Conservation (phyloP, 2,113 vertebrate genomes). For the Xiphophorus couchianus region DNA sequence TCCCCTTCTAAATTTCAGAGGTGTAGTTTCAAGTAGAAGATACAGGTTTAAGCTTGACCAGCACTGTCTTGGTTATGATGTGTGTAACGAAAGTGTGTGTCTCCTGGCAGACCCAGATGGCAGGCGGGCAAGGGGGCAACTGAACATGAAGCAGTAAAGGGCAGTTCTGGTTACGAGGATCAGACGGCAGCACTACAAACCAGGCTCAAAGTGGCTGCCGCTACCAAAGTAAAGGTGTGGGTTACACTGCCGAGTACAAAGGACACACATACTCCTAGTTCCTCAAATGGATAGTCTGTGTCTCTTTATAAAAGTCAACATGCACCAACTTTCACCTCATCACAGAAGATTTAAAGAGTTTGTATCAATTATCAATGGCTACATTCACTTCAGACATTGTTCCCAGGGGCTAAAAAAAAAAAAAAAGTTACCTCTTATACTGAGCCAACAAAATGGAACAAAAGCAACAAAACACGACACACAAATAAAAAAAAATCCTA, state of each 20-base stretch:
- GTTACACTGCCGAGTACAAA: constrained; percentile 66
- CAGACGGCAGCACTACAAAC: constrained; percentile 57
- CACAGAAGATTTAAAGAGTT: constrained; percentile 68
- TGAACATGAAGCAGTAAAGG: constrained; percentile 72
- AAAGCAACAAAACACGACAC: not conserved
- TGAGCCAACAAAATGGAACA: constrained; percentile 71
- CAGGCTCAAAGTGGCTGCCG: constrained; percentile 64
- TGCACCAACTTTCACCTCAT: not conserved
- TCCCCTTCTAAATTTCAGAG: constrained; percentile 58
- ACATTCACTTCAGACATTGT: constrained; percentile 69
- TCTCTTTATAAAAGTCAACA: constrained; percentile 35
- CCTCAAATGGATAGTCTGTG: constrained; percentile 29
- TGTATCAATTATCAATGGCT: constrained; percentile 71
- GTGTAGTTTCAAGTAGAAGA: constrained; percentile 27
- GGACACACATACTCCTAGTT: constrained; percentile 42
- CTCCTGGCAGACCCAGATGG: constrained; percentile 71
- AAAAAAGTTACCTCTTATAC: constrained; percentile 73
- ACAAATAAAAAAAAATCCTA: constrained; percentile 14
- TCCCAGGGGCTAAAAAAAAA: constrained; percentile 69
- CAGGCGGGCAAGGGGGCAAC: constrained; percentile 63
- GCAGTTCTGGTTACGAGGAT: constrained; percentile 76
- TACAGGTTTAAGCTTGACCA: constrained; percentile 32
- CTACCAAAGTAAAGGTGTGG: constrained; percentile 65
- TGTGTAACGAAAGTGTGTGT: constrained; percentile 24
- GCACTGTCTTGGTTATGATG: constrained; percentile 9